These are phyloP conservation scores for Hydractinia echinata DNA, from an alignment of 30 jellyfish, hydroid and myxozoan genomes.

Conservation along the genomic window DNA sequence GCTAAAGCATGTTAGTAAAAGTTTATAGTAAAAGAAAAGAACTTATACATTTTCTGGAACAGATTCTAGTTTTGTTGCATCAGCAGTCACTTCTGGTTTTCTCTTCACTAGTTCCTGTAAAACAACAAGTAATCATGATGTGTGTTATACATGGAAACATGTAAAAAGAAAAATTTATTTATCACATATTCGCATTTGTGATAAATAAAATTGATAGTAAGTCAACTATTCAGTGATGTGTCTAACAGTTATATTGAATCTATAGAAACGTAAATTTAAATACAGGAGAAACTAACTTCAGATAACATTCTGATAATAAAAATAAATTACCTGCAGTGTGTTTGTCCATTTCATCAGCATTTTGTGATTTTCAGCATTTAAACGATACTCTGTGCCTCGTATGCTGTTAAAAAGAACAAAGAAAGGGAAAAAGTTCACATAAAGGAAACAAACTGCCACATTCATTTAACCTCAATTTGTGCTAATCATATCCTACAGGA, in stretches of 20 bases:
- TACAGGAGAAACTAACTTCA: not conserved
- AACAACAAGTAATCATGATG: too few relatives aligned
- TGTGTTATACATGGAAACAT: too few relatives aligned
- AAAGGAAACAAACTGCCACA: not conserved
- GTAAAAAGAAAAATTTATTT: too few relatives aligned
- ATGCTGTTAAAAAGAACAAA: conserved; percentile 30
- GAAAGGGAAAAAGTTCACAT: not conserved
- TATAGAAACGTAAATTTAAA: not conserved
- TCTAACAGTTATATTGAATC: not conserved
- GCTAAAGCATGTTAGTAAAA: too few relatives aligned
- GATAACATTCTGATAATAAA: not conserved
- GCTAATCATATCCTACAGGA: too few relatives aligned
- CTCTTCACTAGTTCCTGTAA: conserved; percentile 8
- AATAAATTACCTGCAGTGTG: conserved; percentile 40
- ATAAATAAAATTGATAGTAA: too few relatives aligned
- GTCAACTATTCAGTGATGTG: not conserved
- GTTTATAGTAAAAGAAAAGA: not conserved
- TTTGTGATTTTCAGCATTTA: conserved; percentile 61
- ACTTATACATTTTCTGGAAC: conserved; percentile 43
- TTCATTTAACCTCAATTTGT: too few relatives aligned
- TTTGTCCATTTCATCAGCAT: conserved; percentile 74
- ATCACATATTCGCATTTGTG: too few relatives aligned
- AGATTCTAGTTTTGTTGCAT: conserved; percentile 1
- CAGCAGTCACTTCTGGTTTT: conserved; percentile 2
- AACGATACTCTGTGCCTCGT: conserved; percentile 53